These are phyloP conservation scores for Amiota communis DNA, from an alignment of 2,888 invertebrate genomes.

Conservation along the genomic window DNA sequence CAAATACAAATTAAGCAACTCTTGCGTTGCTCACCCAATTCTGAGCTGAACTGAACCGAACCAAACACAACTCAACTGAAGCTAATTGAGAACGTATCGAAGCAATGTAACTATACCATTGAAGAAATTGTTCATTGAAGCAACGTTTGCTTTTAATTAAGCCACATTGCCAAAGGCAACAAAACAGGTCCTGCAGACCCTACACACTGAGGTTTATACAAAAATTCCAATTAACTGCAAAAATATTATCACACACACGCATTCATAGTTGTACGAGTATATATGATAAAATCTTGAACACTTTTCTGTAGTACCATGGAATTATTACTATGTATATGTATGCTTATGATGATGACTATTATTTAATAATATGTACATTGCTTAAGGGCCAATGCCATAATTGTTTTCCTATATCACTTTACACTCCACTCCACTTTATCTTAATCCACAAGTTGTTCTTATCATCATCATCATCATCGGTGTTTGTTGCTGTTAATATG, in stretches of 20 bases:
- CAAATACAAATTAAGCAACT: not conserved
- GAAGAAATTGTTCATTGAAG: not conserved
- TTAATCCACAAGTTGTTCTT: not conserved
- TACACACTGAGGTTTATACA: no score
- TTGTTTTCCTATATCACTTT: not conserved
- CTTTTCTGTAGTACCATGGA: no score
- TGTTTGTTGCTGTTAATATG: not conserved
- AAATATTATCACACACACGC: no score
- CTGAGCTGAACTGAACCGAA: not conserved
- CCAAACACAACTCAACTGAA: no score
- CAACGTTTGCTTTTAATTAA: slow-evolving; percentile 7
- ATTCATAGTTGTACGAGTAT: no score
- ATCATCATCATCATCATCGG: not conserved
- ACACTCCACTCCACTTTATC: no score
- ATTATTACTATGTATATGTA: not conserved
- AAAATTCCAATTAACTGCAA: not conserved
- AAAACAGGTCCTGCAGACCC: not conserved
- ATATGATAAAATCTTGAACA: no score
- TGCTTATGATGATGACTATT: not conserved
- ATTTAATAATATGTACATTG: not conserved
- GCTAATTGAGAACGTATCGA: not conserved
- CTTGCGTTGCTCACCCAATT: not conserved
- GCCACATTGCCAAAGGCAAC: not conserved
- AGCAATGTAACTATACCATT: not conserved
- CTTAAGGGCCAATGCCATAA: slow-evolving; percentile 6